Evolutionary conservation across 2,113 vertebrate species (phyloP).

Genomic region (Gymnorhina tibicen): DNA sequence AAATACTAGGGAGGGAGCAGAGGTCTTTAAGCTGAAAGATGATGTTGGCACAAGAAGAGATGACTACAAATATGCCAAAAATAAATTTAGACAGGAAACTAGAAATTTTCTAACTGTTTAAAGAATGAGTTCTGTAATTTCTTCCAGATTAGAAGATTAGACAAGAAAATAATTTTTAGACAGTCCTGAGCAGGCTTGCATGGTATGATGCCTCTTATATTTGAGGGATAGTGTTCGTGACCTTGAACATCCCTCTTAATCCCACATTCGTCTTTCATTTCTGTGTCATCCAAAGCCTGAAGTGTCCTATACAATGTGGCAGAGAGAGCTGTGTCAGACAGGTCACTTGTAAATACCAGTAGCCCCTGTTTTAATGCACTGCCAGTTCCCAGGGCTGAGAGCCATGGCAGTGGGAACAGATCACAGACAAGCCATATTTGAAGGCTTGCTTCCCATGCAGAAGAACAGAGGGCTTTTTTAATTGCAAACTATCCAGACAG

Average conservation of each 20-base stretch:
- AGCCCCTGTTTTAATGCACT: neutral
- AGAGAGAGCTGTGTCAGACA: neutral
- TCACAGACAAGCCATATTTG: neutral
- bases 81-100: neutral
- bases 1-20: slow-evolving; percentile 1
- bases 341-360: neutral
- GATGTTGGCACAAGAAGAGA: slow-evolving; percentile 1
- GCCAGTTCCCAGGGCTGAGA: neutral
- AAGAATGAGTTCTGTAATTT: neutral
- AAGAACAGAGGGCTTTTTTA: neutral
- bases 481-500: neutral
- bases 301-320: neutral
- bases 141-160: neutral
- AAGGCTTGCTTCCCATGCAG: neutral
- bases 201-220: neutral
- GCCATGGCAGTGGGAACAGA: accelerated
- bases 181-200: neutral
- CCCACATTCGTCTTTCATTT: neutral
- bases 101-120: neutral
- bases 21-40: slow-evolving; percentile 29
- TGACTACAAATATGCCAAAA: neutral
- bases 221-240: neutral
- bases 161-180: neutral
- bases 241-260: slow-evolving; percentile 28
- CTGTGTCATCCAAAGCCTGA: neutral